Evolutionary conservation across 1,140 invertebrate genomes (phyloP).

Genomic region (Grapholita molesta): DNA sequence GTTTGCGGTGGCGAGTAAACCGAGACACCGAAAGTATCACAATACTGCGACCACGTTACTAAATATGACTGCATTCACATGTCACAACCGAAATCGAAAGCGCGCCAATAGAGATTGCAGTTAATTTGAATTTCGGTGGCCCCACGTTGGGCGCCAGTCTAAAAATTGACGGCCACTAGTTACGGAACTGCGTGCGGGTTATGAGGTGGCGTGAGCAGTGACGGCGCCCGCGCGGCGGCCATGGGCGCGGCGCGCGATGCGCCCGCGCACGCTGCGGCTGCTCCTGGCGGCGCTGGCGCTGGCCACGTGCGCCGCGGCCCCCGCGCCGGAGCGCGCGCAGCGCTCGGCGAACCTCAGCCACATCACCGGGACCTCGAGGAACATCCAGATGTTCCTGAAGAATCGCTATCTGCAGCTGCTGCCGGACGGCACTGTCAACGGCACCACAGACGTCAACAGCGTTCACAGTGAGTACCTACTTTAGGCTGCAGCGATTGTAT

Average conservation of each 20-base stretch:
- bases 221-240: slow-evolving; percentile 69
- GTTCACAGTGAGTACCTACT: slow-evolving; percentile 86
- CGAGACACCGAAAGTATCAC: slow-evolving; percentile 30
- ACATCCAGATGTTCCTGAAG: slow-evolving; percentile 89
- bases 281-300: slow-evolving; percentile 64
- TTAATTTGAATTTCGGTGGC: slow-evolving; percentile 26
- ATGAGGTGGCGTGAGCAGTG: slow-evolving; percentile 58
- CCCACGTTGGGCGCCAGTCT: slow-evolving; percentile 21
- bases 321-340: slow-evolving; percentile 71
- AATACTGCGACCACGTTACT: slow-evolving; percentile 1
- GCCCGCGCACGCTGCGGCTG: slow-evolving; percentile 63
- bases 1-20: slow-evolving; percentile 45
- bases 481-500: neutral
- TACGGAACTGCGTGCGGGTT: slow-evolving; percentile 28
- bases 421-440: slow-evolving; percentile 89
- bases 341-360: slow-evolving; percentile 87
- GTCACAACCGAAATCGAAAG: slow-evolving; percentile 1
- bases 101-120: slow-evolving; percentile 15
- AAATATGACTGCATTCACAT: slow-evolving; percentile 11
- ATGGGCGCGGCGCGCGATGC: slow-evolving; percentile 73
- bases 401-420: slow-evolving; percentile 87
- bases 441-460: slow-evolving; percentile 85
- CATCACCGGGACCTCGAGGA: slow-evolving; percentile 84
- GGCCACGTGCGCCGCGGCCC: slow-evolving; percentile 63
- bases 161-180: slow-evolving; percentile 14